Percentiles rank a stretch among this genome's conserved stretches.
Conservation (phyloP, 1,140 invertebrate species). For the Trichoplusia ni region DNA sequence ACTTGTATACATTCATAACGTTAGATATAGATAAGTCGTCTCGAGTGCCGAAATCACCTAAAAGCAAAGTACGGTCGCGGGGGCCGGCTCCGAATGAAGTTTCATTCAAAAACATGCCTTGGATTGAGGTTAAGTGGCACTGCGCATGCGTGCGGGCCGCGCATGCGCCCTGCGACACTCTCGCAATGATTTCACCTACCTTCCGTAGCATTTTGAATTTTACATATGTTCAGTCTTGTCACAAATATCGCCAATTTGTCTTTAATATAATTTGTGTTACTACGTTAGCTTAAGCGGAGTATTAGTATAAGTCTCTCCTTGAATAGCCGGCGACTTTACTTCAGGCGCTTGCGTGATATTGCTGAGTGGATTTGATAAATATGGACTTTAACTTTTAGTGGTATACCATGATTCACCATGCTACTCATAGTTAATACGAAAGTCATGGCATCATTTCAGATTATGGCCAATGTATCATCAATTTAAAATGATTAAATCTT, state of each 20-base stretch:
- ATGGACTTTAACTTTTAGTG: no score
- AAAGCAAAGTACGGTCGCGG: constrained; percentile 49
- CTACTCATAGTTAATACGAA: no score
- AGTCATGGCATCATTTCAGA: no score
- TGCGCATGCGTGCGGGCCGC: constrained; percentile 68
- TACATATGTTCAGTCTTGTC: constrained; percentile 43
- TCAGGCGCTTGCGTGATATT: no score
- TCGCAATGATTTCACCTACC: constrained; percentile 75
- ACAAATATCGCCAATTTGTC: constrained; percentile 21
- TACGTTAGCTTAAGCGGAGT: not conserved
- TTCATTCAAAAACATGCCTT: constrained; percentile 78
- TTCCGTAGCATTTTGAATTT: constrained; percentile 65
- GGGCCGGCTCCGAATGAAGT: constrained; percentile 56
- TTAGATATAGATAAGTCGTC: constrained; percentile 31
- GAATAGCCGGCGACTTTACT: no score
- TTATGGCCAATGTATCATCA: no score
- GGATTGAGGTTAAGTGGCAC: constrained; percentile 73
- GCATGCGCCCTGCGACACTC: constrained; percentile 53
- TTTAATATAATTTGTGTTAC: constrained; percentile 8
- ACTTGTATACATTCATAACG: constrained; percentile 23
- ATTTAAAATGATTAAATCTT: no score
- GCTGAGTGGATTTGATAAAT: no score
- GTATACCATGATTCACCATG: no score
- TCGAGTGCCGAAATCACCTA: constrained; percentile 34
- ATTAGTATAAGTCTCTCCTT: constrained; percentile 1